Base-by-base conservation (phyloP, 2,888 invertebrate genomes). In the Pseudolycoriella hygida region DNA sequence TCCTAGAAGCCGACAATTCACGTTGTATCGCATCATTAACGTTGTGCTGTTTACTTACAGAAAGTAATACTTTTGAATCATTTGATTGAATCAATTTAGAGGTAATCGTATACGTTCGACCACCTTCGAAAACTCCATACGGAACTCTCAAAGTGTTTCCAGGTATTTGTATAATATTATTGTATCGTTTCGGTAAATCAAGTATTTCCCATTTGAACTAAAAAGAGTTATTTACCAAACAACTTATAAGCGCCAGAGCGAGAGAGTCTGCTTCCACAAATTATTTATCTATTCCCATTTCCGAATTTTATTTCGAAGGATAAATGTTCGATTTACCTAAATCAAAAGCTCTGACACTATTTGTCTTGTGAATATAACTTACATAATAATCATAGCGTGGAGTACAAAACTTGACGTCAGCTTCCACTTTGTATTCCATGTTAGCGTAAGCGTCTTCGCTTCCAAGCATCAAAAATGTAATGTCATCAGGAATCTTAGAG, bases 401-500 rank as follows among this genome's bases (percentile, higher is more conserved):
- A 3, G 41, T 39, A 47, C 47, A 47, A 39, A 47, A 47, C 5
- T 6, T 5, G 2, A 42, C 37, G 12, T 44, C 41, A 1, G 47
- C 47, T 14, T 40, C 44, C 2, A 30, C 17, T 2, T 42, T 3
- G 12, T 44, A 30, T 19, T 41, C 44, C 17, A 42, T 17, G 18
- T 47, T 44, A 4, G 37, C 40, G 17, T 44, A 44, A n/a, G 42
- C 34, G 6, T 25, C 20, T n/a, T 47, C 44, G 11, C 44, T 14
- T 14, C 42, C 44, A 12, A 44, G 30, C 1, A 47, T 20, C 8
- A 44, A 42, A 34, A 47, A 40, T 3, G 47, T 42, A 10, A 47
- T 38, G n/a, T 40, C 46, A 41, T 47, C 46, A 3, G 40, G 41
- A 11, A 46, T 17, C 46, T 46, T 14, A 25, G 14, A 37, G 11